A percentile compares a stretch with the other conserved stretches of the same genome.
phyloP scores from a whole-genome alignment of 2,797 vertebrate species.

The Miichthys miiuy region DNA sequence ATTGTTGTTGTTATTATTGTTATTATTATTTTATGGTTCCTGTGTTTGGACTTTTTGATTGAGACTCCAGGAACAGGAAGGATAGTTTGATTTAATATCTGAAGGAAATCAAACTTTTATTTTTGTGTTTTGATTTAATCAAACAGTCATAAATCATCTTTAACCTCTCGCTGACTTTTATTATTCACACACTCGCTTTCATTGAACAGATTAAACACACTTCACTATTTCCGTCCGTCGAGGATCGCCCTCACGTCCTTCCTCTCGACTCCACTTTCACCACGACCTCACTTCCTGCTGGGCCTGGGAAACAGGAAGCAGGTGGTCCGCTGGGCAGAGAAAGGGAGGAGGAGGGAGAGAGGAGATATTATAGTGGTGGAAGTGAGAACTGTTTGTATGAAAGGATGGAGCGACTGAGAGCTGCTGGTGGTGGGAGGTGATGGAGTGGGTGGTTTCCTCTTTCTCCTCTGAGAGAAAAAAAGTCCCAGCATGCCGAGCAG shows the following conservation, averaged over 20 bases:
- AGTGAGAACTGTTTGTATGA: background rate
- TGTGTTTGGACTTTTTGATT: background rate
- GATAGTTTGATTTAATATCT: background rate
- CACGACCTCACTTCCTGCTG: constrained; percentile 72
- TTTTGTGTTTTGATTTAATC: background rate
- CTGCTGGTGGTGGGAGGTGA: constrained; percentile 15
- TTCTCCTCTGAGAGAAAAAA: constrained; percentile 20
- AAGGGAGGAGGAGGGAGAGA: background rate
- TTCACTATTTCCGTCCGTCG: constrained; percentile 27
- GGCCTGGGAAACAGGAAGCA: constrained; percentile 68
- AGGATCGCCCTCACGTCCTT: constrained; percentile 35
- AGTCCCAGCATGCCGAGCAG: constrained; percentile 16
- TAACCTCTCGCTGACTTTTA: background rate
- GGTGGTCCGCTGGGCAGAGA: constrained; percentile 26
- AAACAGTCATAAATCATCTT: constrained; percentile 1
- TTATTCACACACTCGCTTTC: background rate
- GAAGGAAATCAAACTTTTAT: background rate
- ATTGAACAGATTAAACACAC: constrained; percentile 5
- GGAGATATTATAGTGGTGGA: background rate
- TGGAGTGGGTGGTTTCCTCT: constrained; percentile 45
- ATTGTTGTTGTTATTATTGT: too few relatives aligned
- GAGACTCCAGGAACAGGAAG: too few relatives aligned
- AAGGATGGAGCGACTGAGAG: background rate
- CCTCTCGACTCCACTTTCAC: constrained; percentile 57
- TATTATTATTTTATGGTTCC: background rate